Percentiles rank a stretch among this genome's conserved stretches.
These are phyloP conservation scores for Macrostomum cliftonense DNA, from an alignment of 2,888 invertebrate species.

Conservation along the genomic window DNA sequence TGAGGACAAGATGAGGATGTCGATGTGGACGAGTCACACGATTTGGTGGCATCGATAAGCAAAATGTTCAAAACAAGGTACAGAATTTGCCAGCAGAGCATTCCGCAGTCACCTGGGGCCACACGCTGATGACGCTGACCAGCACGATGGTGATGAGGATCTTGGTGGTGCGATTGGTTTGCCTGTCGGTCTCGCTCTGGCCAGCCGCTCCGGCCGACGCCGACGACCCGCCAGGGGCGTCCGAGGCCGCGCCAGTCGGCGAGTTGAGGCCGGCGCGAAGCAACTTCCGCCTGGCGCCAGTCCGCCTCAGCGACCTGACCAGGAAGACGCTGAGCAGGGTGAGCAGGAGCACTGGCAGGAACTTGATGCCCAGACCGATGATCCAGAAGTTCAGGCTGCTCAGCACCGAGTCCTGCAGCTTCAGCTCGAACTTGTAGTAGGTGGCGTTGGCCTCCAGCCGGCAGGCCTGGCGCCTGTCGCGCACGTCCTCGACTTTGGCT, in stretches of 20 bases:
- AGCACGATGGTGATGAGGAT: conserved; percentile 6
- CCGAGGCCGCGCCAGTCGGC: too few species aligned
- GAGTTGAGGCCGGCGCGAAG: conserved; percentile 1
- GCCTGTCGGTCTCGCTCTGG: too few species aligned
- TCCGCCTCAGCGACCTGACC: conserved; percentile 1
- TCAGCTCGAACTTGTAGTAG: conserved; percentile 1
- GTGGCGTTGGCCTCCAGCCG: too few species aligned
- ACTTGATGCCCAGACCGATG: conserved; percentile 3
- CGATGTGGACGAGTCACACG: too few species aligned
- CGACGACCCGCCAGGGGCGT: too few species aligned
- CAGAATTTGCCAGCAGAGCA: too few species aligned
- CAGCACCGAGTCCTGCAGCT: not conserved
- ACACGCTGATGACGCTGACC: conserved; percentile 6
- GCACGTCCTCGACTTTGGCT: not conserved
- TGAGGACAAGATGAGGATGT: too few species aligned
- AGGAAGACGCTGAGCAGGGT: conserved; percentile 6
- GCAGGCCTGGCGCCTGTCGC: too few species aligned
- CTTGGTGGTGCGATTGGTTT: conserved; percentile 3
- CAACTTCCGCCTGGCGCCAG: conserved; percentile 3
- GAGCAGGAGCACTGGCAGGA: conserved; percentile 5
- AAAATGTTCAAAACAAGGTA: too few species aligned
- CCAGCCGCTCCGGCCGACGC: too few species aligned
- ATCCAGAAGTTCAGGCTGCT: conserved; percentile 6
- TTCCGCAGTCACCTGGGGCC: conserved; percentile 11
- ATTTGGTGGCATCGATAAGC: too few species aligned